Evolutionary conservation across 53 echinoderm and acorn worm species (phyloP).

Genomic region (Paelopatides confundens): DNA sequence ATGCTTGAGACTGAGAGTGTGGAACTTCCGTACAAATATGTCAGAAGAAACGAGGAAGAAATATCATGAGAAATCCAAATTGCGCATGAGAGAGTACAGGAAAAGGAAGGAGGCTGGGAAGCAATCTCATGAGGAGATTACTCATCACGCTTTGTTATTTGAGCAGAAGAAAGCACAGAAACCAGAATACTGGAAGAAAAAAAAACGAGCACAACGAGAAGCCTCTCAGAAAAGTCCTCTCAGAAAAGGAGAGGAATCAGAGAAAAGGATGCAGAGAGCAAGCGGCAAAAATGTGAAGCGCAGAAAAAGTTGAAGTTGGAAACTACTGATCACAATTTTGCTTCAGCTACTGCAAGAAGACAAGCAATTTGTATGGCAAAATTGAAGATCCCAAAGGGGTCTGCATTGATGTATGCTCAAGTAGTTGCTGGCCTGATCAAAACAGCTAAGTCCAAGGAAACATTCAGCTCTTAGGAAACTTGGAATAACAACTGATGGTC

Average conservation of each 20-base stretch:
- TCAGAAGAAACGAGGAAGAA: no score
- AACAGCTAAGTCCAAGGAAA: neutral
- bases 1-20: no score
- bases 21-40: no score
- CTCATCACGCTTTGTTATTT: no score
- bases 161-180: neutral
- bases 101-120: no score
- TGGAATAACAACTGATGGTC: no score
- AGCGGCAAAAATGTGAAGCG: neutral
- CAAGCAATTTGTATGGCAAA: neutral
- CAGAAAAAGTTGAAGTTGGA: neutral
- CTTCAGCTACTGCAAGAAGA: neutral
- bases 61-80: no score
- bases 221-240: conserved; percentile 1
- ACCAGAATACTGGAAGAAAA: neutral
- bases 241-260: neutral
- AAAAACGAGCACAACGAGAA: conserved; percentile 4
- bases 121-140: no score
- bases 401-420: conserved; percentile 3
- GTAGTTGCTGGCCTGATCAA: neutral
- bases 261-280: neutral
- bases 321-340: neutral
- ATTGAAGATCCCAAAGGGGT: neutral
- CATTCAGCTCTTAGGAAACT: neutral
- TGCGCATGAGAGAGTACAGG: no score